Percentiles rank a stretch among this genome's conserved stretches.
Evolutionary conservation across 2,888 invertebrate species (phyloP).

Genomic region (Leucophenga montana): DNA sequence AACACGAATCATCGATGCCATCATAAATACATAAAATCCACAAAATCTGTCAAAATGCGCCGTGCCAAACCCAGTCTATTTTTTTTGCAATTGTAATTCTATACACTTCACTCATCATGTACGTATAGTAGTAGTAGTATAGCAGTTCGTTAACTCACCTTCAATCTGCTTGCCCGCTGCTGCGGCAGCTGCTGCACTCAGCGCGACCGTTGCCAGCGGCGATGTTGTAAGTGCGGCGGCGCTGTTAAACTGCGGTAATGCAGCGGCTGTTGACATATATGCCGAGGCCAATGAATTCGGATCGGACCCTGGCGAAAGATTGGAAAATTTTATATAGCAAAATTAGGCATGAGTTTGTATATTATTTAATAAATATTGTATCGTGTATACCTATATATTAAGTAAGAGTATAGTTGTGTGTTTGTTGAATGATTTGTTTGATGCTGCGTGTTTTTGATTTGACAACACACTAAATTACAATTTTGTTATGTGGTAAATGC

Average conservation of each 20-base stretch:
- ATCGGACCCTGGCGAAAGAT: constrained; percentile 66
- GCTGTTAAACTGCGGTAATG: constrained; percentile 77
- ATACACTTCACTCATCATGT: too few relatives aligned
- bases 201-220: constrained; percentile 78
- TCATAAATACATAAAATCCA: constrained; percentile 33
- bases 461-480: constrained; percentile 11
- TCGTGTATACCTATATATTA: too few relatives aligned
- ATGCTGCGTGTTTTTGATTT: constrained; percentile 13
- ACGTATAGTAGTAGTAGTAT: background rate
- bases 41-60: constrained; percentile 33
- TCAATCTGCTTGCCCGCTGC: constrained; percentile 94
- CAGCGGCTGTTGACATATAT: constrained; percentile 75
- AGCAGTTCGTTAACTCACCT: constrained; percentile 75
- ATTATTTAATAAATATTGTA: constrained; percentile 27
- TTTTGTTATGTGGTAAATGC: constrained; percentile 2
- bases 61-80: background rate
- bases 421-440: background rate
- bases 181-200: constrained; percentile 84
- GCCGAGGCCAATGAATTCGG: constrained; percentile 77
- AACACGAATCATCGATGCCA: background rate
- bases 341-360: constrained; percentile 14
- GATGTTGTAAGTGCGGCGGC: constrained; percentile 76
- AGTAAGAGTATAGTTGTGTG: background rate
- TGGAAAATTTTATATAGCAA: constrained; percentile 26
- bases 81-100: background rate